Evolutionary conservation across 2,797 vertebrate genomes (phyloP), one percentile per base, ranked within the genome.

Genomic region (Pteropus rufus): DNA sequence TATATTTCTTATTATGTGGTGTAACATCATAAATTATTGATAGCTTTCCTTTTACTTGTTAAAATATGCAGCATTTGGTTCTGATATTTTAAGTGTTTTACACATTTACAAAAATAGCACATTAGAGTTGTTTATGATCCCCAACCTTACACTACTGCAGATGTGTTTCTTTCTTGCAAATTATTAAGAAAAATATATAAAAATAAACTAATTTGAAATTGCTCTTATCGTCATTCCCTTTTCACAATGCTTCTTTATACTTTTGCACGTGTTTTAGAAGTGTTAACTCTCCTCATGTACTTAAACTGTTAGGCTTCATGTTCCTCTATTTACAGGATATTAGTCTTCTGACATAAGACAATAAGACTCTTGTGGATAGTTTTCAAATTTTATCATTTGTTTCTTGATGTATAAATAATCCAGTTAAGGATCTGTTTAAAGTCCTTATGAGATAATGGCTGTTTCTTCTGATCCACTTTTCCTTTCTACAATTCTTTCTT

Each of bases 1-100:
- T 91, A 67, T 39, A 84, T 89, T 76, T 93, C 39, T 95, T 89
- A 84, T 94, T 92, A 85, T 95, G 82, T 95, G 44, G 93, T 93
- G 16, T 91, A 92, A 91, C 87, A 96, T 76, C 88, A 96, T 97
- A 89, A 85, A 92, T 96, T 96, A 95, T 94, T 96, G 93, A 96
- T 86, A 97, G 93, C 88, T 97, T 96, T 96, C 88, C 34, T 73
- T 96, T 94, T 89, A 95, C 95, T 95, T 93, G 92, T 89, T 97
- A 97, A 97, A 97, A 97, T 95, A 97, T 97, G 92, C 93, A 96
- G 62, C 75, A 96, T 85, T 97, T 91, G 64, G 36, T 86, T 97
- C 44, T 94, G 92, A 91, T 95, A 94, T 96, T 97, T 96, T 94
- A 98, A 97, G 97, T 95, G 65, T 85, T 96, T 96, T 94, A 69